phyloP scores from a whole-genome alignment of 2,797 vertebrate genomes.

The Typhlichthys subterraneus region DNA sequence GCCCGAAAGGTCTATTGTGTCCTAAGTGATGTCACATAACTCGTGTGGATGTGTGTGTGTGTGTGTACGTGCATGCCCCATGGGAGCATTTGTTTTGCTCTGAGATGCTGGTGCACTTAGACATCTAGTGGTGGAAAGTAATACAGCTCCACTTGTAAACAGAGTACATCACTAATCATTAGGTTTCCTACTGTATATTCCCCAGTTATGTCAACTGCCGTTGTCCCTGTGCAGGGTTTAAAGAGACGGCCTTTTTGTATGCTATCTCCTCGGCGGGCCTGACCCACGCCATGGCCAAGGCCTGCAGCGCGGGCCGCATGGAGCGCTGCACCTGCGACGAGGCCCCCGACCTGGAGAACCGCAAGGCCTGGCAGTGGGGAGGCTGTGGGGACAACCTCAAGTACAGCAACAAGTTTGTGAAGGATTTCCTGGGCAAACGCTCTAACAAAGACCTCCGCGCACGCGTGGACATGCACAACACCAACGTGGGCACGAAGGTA shows the following conservation, averaged over 20 bases:
- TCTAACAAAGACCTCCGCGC: slow-evolving; percentile 95
- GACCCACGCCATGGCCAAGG: slow-evolving; percentile 95
- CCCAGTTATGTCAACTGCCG: neutral
- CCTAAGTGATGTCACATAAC: no score
- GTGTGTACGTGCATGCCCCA: neutral
- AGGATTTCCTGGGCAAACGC: slow-evolving; percentile 95
- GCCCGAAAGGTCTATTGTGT: no score
- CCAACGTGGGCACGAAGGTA: slow-evolving; percentile 98
- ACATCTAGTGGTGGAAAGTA: no score
- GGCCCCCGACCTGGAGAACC: slow-evolving; percentile 95
- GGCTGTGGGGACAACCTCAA: slow-evolving; percentile 98
- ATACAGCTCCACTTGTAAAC: no score
- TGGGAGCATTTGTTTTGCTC: no score
- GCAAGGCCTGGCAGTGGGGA: slow-evolving; percentile 98
- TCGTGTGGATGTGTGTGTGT: neutral
- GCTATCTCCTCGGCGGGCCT: slow-evolving; percentile 95
- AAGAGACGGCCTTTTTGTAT: slow-evolving; percentile 95
- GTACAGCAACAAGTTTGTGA: slow-evolving; percentile 98
- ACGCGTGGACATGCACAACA: slow-evolving; percentile 96
- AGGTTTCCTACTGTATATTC: slow-evolving; percentile 12
- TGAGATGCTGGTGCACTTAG: no score
- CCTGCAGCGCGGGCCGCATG: slow-evolving; percentile 95
- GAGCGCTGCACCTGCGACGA: slow-evolving; percentile 98
- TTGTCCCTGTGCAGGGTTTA: slow-evolving; percentile 82
- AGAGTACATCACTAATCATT: no score